These are phyloP conservation scores for Acanthosepion esculentum DNA, from an alignment of 2,888 invertebrate species.

Conservation along the genomic window DNA sequence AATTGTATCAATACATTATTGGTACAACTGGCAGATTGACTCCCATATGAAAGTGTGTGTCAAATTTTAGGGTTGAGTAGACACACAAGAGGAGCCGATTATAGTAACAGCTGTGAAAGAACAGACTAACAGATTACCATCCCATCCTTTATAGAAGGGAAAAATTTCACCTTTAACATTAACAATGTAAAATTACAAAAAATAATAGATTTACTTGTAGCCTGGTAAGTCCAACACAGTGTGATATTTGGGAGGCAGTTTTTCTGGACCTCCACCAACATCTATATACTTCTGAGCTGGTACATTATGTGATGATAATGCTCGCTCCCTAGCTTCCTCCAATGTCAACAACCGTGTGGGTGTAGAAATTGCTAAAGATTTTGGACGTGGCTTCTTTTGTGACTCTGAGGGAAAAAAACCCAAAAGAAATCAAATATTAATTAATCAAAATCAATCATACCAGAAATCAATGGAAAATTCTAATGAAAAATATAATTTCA, in stretches of 20 bases:
- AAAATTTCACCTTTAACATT: no score
- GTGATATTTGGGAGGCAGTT: slow-evolving; percentile 88
- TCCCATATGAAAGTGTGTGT: no score
- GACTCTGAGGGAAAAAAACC: slow-evolving; percentile 55
- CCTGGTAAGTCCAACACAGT: slow-evolving; percentile 91
- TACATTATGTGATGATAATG: slow-evolving; percentile 74
- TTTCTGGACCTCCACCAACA: slow-evolving; percentile 82
- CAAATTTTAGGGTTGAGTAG: no score
- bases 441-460: neutral
- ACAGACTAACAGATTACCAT: neutral
- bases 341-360: slow-evolving; percentile 92
- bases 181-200: neutral
- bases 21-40: no score
- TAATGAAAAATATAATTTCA: neutral
- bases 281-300: slow-evolving; percentile 72
- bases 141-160: no score
- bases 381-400: slow-evolving; percentile 81
- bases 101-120: neutral
- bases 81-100: no score
- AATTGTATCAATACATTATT: no score
- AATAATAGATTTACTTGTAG: slow-evolving; percentile 61
- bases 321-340: slow-evolving; percentile 87
- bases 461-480: neutral
- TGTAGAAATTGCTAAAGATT: slow-evolving; percentile 92
- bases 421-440: neutral